Conservation (phyloP, 2,797 vertebrate genomes). For the Paratrypauchen microcephalus region DNA sequence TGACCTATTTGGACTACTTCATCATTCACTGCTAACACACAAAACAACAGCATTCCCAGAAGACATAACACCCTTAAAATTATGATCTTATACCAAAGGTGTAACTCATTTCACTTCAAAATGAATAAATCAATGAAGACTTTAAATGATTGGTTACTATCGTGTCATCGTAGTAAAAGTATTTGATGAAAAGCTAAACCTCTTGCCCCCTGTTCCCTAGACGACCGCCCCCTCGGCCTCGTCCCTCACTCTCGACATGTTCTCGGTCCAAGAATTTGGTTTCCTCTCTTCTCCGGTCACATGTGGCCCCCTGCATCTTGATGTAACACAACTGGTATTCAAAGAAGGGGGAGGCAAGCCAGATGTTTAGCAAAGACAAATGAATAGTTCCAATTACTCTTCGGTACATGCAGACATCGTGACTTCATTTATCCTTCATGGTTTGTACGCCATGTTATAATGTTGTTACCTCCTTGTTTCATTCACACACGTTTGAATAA, state of each 20-base stretch:
- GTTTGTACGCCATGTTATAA: not conserved
- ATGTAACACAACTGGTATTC: constrained; percentile 71
- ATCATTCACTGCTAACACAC: no score
- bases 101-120: not conserved
- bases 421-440: not conserved
- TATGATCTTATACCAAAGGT: no score
- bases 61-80: no score
- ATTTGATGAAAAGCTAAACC: not conserved
- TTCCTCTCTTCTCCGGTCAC: constrained; percentile 20
- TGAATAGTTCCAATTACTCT: constrained; percentile 9
- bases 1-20: no score
- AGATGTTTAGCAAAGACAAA: constrained; percentile 53
- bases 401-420: not conserved
- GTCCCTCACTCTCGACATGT: constrained; percentile 23
- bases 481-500: no score
- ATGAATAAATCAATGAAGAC: not conserved
- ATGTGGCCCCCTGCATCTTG: constrained; percentile 57
- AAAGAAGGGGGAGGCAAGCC: constrained; percentile 45
- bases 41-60: no score
- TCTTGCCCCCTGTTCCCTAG: constrained; percentile 19
- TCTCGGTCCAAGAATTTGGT: constrained; percentile 55
- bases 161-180: not conserved
- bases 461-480: no score
- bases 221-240: constrained; percentile 1
- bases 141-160: not conserved